These are phyloP conservation scores for Xiphorhynchus erythropygius DNA, from an alignment of 2,797 vertebrate genomes.

Conservation along the genomic window DNA sequence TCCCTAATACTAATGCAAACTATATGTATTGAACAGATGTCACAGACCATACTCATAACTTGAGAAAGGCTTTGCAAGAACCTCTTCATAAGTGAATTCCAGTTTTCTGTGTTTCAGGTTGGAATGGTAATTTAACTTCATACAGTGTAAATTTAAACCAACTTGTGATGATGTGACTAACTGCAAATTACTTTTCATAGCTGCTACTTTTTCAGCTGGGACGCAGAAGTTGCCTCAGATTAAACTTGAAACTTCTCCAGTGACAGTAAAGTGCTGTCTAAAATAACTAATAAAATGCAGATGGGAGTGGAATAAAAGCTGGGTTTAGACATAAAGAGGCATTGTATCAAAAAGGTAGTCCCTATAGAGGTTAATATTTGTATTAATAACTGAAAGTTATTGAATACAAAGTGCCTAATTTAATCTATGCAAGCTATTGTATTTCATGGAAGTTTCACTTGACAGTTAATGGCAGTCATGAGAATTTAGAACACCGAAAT, in stretches of 20 bases:
- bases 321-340: background rate
- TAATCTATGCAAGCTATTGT: background rate
- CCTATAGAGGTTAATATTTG: background rate
- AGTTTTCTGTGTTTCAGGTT: background rate
- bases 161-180: constrained; percentile 39
- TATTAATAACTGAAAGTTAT: background rate
- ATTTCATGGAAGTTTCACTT: background rate
- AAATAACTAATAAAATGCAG: constrained; percentile 36
- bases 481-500: background rate
- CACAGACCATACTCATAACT: background rate
- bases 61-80: background rate
- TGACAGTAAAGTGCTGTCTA: constrained; percentile 14
- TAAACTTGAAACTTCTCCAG: constrained; percentile 30
- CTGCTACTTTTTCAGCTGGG: constrained; percentile 60
- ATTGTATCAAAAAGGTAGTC: background rate
- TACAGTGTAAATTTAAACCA: constrained; percentile 30
- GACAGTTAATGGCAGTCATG: background rate
- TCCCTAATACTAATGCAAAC: background rate
- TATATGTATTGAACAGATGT: background rate
- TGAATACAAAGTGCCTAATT: background rate
- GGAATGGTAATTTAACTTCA: background rate
- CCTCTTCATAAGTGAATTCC: background rate
- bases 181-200: constrained; percentile 67
- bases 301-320: background rate
- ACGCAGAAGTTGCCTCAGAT: constrained; percentile 50